phyloP scores from a whole-genome alignment of 2,113 vertebrate species.

The Piaya cayana region DNA sequence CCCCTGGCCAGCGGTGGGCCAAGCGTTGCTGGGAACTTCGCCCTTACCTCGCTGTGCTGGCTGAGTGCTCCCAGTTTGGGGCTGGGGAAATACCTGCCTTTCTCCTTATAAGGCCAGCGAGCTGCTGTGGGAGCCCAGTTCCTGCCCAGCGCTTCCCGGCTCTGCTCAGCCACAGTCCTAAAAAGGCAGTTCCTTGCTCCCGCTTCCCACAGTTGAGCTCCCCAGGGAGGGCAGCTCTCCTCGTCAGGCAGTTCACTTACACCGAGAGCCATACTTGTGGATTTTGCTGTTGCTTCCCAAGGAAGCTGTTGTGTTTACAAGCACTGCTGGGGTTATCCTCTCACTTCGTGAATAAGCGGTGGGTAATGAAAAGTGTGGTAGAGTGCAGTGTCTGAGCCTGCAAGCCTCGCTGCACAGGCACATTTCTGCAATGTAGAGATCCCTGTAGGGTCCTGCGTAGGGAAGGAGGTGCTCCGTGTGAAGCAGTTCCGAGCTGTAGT shows the following conservation, averaged over 20 bases:
- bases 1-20: rapidly evolving
- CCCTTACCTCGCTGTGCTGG: neutral
- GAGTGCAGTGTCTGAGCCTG: neutral
- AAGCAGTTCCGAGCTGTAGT: neutral
- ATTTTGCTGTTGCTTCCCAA: neutral
- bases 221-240: conserved; percentile 11
- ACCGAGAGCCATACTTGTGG: neutral
- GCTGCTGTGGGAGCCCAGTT: neutral
- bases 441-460: neutral
- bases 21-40: rapidly evolving
- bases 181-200: conserved; percentile 67
- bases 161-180: conserved; percentile 22
- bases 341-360: neutral
- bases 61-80: neutral
- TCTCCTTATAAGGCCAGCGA: conserved; percentile 50
- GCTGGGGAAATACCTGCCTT: conserved; percentile 34
- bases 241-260: neutral
- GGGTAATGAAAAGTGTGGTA: rapidly evolving
- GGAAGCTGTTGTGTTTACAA: neutral
- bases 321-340: neutral
- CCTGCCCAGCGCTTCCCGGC: neutral
- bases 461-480: neutral
- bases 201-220: conserved; percentile 43
- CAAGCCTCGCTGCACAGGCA: rapidly evolving
- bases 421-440: rapidly evolving